These are phyloP conservation scores for Cygnus atratus DNA, from an alignment of 2,113 vertebrate species.

Conservation along the genomic window DNA sequence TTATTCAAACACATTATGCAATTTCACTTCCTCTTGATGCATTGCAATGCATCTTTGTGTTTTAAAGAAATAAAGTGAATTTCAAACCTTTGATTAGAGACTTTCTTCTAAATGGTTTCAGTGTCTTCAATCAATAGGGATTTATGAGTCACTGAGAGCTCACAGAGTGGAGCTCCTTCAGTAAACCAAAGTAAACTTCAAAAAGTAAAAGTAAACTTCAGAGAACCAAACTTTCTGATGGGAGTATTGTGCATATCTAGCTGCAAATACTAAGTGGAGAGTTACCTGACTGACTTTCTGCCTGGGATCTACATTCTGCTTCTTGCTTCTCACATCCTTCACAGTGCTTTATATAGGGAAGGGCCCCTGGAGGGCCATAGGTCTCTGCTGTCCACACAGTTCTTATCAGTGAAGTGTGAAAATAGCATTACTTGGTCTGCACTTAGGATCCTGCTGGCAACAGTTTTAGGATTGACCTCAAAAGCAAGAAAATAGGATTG, in stretches of 20 bases:
- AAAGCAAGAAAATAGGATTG: background rate
- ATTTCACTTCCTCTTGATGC: background rate
- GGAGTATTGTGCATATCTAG: background rate
- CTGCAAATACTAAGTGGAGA: background rate
- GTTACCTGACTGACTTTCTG: background rate
- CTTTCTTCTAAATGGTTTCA: background rate
- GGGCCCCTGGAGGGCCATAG: background rate
- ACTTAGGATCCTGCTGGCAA: background rate
- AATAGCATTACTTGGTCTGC: background rate
- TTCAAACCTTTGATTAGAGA: background rate
- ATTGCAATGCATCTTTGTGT: background rate
- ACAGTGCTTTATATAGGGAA: background rate
- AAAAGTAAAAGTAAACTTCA: background rate
- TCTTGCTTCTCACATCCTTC: background rate
- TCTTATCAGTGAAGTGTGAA: background rate
- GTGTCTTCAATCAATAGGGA: background rate
- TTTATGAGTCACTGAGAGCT: background rate
- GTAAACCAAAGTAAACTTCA: background rate
- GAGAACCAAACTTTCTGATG: background rate
- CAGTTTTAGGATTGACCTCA: background rate
- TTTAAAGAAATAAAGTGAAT: background rate
- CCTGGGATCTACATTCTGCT: background rate
- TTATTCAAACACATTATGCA: background rate
- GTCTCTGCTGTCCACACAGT: background rate
- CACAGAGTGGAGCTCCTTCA: background rate